Evolutionary conservation across 1,140 invertebrate genomes (phyloP), one percentile per base, ranked within the genome.

Genomic region (Homarus americanus): DNA sequence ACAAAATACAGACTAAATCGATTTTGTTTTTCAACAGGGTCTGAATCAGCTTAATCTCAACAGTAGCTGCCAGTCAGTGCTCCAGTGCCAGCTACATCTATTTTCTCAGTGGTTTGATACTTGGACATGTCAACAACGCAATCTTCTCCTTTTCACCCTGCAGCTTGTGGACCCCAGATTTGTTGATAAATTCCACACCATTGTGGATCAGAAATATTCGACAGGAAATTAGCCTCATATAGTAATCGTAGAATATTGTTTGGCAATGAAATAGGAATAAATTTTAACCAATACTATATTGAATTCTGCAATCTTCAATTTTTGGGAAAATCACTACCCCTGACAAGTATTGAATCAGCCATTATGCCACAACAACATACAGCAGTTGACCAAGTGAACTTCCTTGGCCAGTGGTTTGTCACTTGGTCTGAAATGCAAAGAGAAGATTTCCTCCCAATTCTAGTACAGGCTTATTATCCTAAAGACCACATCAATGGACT

Each of bases 371-470:
- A 91, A 32, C 92, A 91, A 44, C 91, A 91, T 44, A 92, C 92
- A 17, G 82, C 91, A 10, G 40, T 53, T 7, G 88, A 91, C 40
- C 91, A 93, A 66, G 88, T 92, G 20, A 91, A 91, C 38, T 93
- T 93, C 73, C 58, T 93, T 38, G 82, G 76, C 20, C 83, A 91
- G 82, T 93, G 92, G 92, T 93, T 93, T 72, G 40, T 58, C 28
- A 79, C 82, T 20, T 93, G 92, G 92, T 92, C 91, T 40, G 88
- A 91, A 38, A 87, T 93, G 91, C 92, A 93, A 82, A 83, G 91
- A n/a, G 90, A 91, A 40, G 92, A 93, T 73, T 93, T 93, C 79
- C 40, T 92, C 89, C 91, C 92, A 15, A 90, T 91, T 32, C 87
- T 93, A 20, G 66, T 91, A 2, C 89, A 93, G 79, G 91, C 87